These are phyloP conservation scores for Alexandromys fortis DNA, from an alignment of 2,113 vertebrate species.

Conservation along the genomic window DNA sequence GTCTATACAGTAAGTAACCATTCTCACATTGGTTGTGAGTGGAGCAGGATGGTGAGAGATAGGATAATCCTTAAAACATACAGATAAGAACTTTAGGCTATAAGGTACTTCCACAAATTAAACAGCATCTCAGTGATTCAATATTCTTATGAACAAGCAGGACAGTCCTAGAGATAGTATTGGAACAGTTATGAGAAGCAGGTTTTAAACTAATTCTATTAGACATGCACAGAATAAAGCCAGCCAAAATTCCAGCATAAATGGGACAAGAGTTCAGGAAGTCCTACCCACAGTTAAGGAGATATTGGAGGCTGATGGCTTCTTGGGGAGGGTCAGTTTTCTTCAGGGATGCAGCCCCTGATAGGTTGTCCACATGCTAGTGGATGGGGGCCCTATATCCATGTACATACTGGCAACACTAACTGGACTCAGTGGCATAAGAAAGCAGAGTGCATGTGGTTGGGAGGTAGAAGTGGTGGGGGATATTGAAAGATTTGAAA, in stretches of 20 bases:
- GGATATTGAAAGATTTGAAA: neutral
- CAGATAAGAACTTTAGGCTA: conserved; percentile 17
- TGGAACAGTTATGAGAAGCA: conserved; percentile 1
- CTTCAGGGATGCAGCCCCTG: neutral
- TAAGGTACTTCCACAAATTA: conserved; percentile 36
- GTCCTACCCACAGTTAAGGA: no score
- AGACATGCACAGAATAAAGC: neutral
- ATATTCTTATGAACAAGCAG: neutral
- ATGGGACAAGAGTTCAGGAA: neutral
- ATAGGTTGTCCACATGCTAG: neutral
- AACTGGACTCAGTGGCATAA: neutral
- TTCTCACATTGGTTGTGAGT: conserved; percentile 30
- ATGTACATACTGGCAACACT: neutral
- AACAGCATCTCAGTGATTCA: neutral
- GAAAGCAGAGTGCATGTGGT: neutral
- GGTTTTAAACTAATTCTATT: conserved; percentile 41
- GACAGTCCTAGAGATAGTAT: neutral
- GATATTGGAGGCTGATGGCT: neutral
- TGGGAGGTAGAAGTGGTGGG: neutral
- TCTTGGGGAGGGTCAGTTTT: neutral
- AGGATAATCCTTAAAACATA: conserved; percentile 27
- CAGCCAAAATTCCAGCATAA: neutral
- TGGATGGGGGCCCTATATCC: neutral
- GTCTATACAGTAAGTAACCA: neutral
- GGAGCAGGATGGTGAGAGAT: neutral